Base-by-base conservation (phyloP, 1,140 invertebrate genomes). In the Calliphora vicina region DNA sequence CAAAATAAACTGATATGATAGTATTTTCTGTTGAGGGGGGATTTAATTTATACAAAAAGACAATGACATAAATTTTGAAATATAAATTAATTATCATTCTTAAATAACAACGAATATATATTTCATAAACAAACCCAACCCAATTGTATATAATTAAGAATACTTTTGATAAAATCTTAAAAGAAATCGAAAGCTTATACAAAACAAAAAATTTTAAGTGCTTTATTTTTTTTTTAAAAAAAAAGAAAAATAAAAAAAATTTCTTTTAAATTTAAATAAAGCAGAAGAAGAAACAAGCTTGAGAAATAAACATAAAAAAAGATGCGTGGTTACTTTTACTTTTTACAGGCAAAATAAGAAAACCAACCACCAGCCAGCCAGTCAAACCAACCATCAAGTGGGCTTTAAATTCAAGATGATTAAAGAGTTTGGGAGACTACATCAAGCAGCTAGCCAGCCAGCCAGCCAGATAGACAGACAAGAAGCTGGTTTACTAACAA, bases 301-400 rank as follows among this genome's bases (percentile, higher is more conserved):
- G 73, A 35, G 23, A 35, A 27, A 74, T 12, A 25, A 74, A 74
- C 4, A 74, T 9, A 29, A 29, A 80, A 10, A 81, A 81, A 81
- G 23, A 81, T 81, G 80, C 80, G 80, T 81, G 80, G 80, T 81
- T 67, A 81, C 80, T 81, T 81, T 81, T 81, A 81, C 80, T 81
- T 81, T 81, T 81, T 81, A 71, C 29, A 20, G 17, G 17, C 15
- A 20, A 35, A n/a, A 74, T 15, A 74, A 27, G 72, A 74, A 67
- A 25, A 67, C 61, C 20, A 67, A 23, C n/a, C 74, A 78, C 42
- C 13, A 42, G 27, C 42, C 13, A 42, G 27, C 72, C 13, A 57
- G 23, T 5, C 72, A 76, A 50, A 6, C 4, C 61, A 67, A 67
- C n/a, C 61, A 67, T 20, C 61, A 67, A 67, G 61, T 67, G 61